Percentiles rank a stretch among this genome's conserved stretches.
These are phyloP conservation scores for Lycophotia porphyrea DNA, from an alignment of 2,888 invertebrate species.

Conservation along the genomic window DNA sequence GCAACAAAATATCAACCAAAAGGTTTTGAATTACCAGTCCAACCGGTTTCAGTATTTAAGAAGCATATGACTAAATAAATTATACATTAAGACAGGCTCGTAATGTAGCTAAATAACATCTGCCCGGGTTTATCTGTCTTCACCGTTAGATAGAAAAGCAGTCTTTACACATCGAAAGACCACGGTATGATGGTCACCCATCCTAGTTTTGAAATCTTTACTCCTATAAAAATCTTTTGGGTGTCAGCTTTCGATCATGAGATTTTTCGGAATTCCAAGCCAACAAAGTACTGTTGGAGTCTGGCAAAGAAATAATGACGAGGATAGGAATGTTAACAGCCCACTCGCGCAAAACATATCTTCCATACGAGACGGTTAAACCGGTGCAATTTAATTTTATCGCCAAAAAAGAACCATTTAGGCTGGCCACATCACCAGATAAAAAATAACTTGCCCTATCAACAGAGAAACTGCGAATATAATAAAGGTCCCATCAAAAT, in stretches of 20 bases:
- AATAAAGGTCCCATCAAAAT: too few relatives aligned
- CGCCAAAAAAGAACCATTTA: conserved; percentile 13
- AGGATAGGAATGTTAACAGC: neutral
- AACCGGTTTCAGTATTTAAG: conserved; percentile 16
- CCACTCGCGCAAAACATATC: neutral
- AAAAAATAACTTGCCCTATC: conserved; percentile 2
- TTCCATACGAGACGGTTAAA: neutral
- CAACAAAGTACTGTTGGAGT: neutral
- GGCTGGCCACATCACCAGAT: neutral
- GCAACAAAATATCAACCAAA: conserved; percentile 12
- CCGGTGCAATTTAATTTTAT: neutral
- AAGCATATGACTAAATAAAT: neutral
- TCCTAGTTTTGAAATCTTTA: neutral
- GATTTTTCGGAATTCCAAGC: neutral
- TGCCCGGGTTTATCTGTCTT: neutral
- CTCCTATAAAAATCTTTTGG: neutral
- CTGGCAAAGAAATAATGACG: neutral
- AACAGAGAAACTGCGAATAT: conserved; percentile 43
- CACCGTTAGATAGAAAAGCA: neutral
- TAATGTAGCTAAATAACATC: neutral
- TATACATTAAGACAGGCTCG: neutral
- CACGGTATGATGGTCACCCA: neutral
- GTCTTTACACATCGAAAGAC: neutral
- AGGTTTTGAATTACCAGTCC: neutral
- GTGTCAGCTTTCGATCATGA: neutral